Conservation (phyloP, 2,888 invertebrate species). For the Maniola hyperantus region DNA sequence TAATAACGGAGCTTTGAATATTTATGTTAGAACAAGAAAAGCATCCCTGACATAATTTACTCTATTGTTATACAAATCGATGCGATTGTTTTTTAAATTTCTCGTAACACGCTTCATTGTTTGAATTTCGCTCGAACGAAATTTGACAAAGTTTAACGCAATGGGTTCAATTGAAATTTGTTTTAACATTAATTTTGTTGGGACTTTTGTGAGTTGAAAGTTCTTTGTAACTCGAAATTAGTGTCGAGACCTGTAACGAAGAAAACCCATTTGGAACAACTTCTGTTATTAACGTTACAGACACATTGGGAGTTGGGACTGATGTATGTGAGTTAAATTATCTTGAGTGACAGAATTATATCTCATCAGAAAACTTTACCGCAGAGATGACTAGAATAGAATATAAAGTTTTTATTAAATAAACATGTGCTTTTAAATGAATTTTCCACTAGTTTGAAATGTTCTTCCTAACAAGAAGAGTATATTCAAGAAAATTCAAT, state of each 20-base stretch:
- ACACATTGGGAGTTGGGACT: not conserved
- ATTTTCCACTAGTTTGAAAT: no score
- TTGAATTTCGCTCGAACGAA: conserved; percentile 49
- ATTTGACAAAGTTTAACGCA: conserved; percentile 57
- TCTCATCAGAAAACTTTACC: not conserved
- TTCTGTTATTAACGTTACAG: conserved; percentile 19
- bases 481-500: no score
- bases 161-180: conserved; percentile 62
- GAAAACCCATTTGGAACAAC: conserved; percentile 31
- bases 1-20: conserved; percentile 52
- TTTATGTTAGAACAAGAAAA: conserved; percentile 45
- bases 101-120: conserved; percentile 38
- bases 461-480: no score
- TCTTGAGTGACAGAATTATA: not conserved
- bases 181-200: conserved; percentile 59
- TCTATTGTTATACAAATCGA: conserved; percentile 36
- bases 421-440: no score
- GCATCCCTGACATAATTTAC: conserved; percentile 15
- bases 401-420: no score
- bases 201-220: conserved; percentile 41
- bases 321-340: not conserved
- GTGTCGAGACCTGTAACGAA: conserved; percentile 33
- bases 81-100: conserved; percentile 41
- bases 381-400: no score
- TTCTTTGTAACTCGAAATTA: conserved; percentile 35